Base-by-base conservation (phyloP, 2,797 vertebrate species). In the Sebastes iracundus region DNA sequence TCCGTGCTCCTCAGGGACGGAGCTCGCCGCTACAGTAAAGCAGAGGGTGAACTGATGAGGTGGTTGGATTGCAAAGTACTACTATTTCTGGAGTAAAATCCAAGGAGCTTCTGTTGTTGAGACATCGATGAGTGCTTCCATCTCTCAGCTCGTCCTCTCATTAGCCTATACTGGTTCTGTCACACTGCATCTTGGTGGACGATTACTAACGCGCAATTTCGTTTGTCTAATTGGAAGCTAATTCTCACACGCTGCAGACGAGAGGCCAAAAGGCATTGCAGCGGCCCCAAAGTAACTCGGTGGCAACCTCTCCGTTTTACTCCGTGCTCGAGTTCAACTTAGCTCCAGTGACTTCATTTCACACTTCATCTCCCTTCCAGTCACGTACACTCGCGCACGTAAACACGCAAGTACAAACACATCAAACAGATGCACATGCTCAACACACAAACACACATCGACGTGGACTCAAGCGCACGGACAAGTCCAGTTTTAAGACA, bases 321-420 rank as follows among this genome's bases (percentile, higher is more conserved):
- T 62, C 61, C 12, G 12, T 30, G 82, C 72, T 83, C 53, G 42
- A 82, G 73, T 84, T 87, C 73, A 72, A 78, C 80, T 83, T 18
- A 61, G 83, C 87, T 88, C 77, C 65, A 64, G 61, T 74, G 88
- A 85, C 86, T 91, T 89, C 30, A 89, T 92, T 93, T 91, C 86
- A 91, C 87, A 88, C 86, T 84, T 80, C 83, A 79, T 74, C 79
- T 88, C 81, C 79, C 83, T 80, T 87, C 75, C 63, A 78, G 55
- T 68, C 85, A 69, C 74, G 65, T 75, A 59, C 49, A 49, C 60
- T 68, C 66, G 58, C 30, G 2, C 65, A 67, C 65, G 66, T 22
- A 56, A 56, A 76, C 20, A 32, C 18, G 65, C 33, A 52, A 25
- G 4, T 3, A 53, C 35, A 75, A 52, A 79, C 72, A 61, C 61